phyloP scores from a whole-genome alignment of 2,888 invertebrate genomes.

The Leptura quadrifasciata region DNA sequence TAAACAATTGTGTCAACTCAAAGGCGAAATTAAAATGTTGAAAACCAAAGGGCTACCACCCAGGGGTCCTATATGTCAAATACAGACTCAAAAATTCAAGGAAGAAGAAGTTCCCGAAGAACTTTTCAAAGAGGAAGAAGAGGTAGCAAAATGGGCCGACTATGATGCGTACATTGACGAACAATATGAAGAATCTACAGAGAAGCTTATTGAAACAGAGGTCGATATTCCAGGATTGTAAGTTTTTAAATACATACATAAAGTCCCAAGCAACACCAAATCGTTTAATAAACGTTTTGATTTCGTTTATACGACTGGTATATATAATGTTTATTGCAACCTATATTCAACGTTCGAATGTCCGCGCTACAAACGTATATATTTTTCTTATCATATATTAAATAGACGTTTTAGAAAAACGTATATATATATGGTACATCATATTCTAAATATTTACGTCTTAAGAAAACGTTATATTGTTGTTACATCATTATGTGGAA shows the following conservation, averaged over 20 bases:
- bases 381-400: too few species aligned
- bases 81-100: background rate
- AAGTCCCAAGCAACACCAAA: too few species aligned
- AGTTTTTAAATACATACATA: slow-evolving; percentile 46
- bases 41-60: slow-evolving; percentile 66
- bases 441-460: too few species aligned
- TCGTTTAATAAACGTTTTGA: too few species aligned
- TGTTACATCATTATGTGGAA: too few species aligned
- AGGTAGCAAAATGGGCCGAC: slow-evolving; percentile 39
- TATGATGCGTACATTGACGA: slow-evolving; percentile 1
- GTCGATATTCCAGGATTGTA: slow-evolving; percentile 52
- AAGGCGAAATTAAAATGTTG: slow-evolving; percentile 66
- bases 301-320: too few species aligned
- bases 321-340: too few species aligned
- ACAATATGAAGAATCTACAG: background rate
- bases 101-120: slow-evolving; percentile 44
- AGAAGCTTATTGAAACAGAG: background rate
- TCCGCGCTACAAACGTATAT: too few species aligned
- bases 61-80: slow-evolving; percentile 34
- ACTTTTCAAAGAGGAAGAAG: slow-evolving; percentile 31
- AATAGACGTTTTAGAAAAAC: too few species aligned
- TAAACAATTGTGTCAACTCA: slow-evolving; percentile 67
- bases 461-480: too few species aligned
- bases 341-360: too few species aligned
- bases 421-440: too few species aligned